Evolutionary conservation across 2,113 vertebrate species (phyloP).

Genomic region (Aythya baeri): DNA sequence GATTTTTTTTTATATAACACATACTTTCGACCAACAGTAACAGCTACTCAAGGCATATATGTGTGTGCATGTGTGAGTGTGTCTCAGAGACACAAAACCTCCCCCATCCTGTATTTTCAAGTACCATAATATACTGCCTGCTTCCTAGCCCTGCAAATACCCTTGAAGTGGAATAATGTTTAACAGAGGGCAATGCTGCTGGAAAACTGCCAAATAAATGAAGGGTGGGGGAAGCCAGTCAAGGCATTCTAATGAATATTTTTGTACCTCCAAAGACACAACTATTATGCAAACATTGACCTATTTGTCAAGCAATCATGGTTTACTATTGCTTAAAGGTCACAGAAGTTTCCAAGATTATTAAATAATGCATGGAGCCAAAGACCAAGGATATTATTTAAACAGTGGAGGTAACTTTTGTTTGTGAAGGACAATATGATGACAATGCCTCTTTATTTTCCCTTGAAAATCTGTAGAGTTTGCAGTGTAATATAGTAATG

Average conservation of each 20-base stretch:
- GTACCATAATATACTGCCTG: constrained; percentile 40
- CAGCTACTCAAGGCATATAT: neutral
- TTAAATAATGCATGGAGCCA: constrained; percentile 55
- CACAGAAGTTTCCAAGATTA: constrained; percentile 52
- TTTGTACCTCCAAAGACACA: constrained; percentile 59
- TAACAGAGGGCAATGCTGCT: constrained; percentile 49
- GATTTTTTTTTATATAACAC: neutral
- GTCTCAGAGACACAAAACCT: neutral
- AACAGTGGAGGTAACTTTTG: constrained; percentile 44
- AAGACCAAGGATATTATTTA: constrained; percentile 40
- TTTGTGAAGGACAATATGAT: constrained; percentile 31
- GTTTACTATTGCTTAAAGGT: constrained; percentile 63
- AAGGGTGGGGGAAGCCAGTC: constrained; percentile 52
- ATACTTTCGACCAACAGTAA: neutral
- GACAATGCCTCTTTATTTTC: constrained; percentile 16
- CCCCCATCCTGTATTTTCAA: constrained; percentile 26
- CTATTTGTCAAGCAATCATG: constrained; percentile 58
- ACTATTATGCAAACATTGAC: constrained; percentile 60
- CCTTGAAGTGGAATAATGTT: constrained; percentile 73
- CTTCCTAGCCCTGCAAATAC: constrained; percentile 66
- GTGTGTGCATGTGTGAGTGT: neutral
- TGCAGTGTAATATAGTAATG: neutral
- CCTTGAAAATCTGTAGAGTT: constrained; percentile 9
- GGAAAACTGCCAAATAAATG: constrained; percentile 54
- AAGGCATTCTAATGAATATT: constrained; percentile 59